A percentile compares a stretch with the other conserved stretches of the same genome.
phyloP scores from a whole-genome alignment of 2,888 invertebrate species.

The Idaea aversata region DNA sequence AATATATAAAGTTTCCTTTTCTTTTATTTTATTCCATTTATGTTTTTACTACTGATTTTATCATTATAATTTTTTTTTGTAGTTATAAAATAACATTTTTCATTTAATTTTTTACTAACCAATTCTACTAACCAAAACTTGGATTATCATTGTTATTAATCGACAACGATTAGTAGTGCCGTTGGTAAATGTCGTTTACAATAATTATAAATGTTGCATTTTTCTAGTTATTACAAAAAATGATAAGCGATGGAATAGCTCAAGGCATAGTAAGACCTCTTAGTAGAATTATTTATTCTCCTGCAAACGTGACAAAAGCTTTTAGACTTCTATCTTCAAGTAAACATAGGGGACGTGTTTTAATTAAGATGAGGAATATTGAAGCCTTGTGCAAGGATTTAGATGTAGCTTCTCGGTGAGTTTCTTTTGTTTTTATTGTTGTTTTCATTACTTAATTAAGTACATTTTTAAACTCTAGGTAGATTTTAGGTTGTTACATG shows the following conservation, averaged over 20 bases:
- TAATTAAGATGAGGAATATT: conserved; percentile 42
- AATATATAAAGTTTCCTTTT: no score
- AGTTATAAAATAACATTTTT: no score
- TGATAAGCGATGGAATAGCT: conserved; percentile 82
- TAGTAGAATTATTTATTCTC: conserved; percentile 81
- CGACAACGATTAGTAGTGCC: no score
- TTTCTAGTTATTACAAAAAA: conserved; percentile 65
- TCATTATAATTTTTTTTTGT: no score
- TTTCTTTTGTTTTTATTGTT: background rate
- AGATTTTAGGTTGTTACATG: no score
- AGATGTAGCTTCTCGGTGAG: conserved; percentile 40
- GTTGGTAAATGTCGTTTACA: conserved; percentile 55
- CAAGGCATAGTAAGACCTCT: conserved; percentile 85
- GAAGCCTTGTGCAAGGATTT: conserved; percentile 31
- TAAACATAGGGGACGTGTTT: conserved; percentile 77
- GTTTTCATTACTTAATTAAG: no score
- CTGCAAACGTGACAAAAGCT: conserved; percentile 83
- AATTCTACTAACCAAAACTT: no score
- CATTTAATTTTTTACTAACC: no score
- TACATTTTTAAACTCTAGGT: no score
- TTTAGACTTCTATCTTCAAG: conserved; percentile 82
- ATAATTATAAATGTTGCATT: background rate
- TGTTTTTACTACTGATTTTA: no score
- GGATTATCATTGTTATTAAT: no score
- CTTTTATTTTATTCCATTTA: no score